phyloP scores from a whole-genome alignment of 1,140 invertebrate genomes.

The Antheraea mylitta region DNA sequence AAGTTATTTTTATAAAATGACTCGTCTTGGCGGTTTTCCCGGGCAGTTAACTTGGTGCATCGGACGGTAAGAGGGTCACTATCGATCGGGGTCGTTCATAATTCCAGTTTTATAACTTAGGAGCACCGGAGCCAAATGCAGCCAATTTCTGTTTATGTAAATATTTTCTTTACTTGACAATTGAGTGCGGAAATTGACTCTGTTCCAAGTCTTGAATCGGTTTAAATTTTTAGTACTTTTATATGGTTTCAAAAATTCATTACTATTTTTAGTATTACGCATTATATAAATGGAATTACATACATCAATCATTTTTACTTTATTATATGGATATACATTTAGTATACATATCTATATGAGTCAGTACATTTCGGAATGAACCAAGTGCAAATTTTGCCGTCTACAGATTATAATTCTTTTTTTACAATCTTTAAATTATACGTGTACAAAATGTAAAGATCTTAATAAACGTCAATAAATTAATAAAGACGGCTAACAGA shows the following conservation, averaged over 20 bases:
- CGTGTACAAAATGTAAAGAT: too few relatives aligned
- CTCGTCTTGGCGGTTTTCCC: conserved; percentile 40
- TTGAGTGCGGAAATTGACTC: conserved; percentile 22
- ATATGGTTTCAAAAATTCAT: background rate
- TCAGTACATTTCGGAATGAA: too few relatives aligned
- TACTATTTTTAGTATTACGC: background rate
- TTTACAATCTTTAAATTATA: too few relatives aligned
- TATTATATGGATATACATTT: background rate
- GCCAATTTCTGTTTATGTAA: conserved; percentile 37
- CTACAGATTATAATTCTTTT: too few relatives aligned
- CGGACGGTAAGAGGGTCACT: conserved; percentile 69
- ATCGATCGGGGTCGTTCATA: conserved; percentile 53
- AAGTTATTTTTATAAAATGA: conserved; percentile 2
- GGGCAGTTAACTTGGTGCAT: conserved; percentile 66
- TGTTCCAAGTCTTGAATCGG: conserved; percentile 21
- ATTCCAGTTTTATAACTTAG: conserved; percentile 51
- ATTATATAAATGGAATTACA: background rate
- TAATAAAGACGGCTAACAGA: too few relatives aligned
- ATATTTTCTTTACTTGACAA: conserved; percentile 18
- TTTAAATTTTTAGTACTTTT: background rate
- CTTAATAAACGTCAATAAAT: too few relatives aligned
- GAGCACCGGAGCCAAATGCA: conserved; percentile 50
- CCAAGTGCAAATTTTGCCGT: too few relatives aligned
- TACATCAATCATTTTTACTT: background rate
- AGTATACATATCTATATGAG: background rate